Conservation (phyloP, 2,797 vertebrate genomes). For the Thamnophis elegans region DNA sequence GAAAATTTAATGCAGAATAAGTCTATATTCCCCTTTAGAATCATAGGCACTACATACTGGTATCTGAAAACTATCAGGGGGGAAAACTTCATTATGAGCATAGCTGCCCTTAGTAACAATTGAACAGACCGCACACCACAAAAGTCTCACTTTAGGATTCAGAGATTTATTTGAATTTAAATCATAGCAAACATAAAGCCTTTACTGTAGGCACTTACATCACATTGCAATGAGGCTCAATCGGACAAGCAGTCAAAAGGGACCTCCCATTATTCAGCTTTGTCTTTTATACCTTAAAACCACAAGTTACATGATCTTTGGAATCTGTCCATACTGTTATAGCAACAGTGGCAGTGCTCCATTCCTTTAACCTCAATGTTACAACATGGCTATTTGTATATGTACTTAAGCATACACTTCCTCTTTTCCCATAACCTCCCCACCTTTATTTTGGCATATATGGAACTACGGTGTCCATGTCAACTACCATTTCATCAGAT, state of each 20-base stretch:
- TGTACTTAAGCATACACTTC: too few species aligned
- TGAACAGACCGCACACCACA: background rate
- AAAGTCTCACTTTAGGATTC: background rate
- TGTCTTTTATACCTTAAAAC: too few species aligned
- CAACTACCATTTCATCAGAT: too few species aligned
- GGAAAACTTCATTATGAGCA: background rate
- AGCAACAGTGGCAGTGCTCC: too few species aligned
- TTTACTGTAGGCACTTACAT: background rate
- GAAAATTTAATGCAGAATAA: background rate
- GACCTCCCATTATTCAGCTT: too few species aligned
- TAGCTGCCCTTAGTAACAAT: background rate
- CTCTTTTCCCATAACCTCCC: too few species aligned
- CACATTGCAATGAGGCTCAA: background rate
- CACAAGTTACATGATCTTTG: too few species aligned
- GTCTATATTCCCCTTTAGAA: background rate
- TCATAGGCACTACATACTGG: background rate
- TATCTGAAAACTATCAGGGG: background rate
- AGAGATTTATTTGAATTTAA: background rate
- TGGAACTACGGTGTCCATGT: too few species aligned
- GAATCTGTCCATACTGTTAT: too few species aligned
- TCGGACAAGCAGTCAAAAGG: background rate
- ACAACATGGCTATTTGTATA: too few species aligned
- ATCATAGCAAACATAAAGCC: background rate
- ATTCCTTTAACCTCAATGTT: too few species aligned
- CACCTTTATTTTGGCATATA: too few species aligned